phyloP scores from a whole-genome alignment of 2,113 vertebrate species.

The Zeus faber region DNA sequence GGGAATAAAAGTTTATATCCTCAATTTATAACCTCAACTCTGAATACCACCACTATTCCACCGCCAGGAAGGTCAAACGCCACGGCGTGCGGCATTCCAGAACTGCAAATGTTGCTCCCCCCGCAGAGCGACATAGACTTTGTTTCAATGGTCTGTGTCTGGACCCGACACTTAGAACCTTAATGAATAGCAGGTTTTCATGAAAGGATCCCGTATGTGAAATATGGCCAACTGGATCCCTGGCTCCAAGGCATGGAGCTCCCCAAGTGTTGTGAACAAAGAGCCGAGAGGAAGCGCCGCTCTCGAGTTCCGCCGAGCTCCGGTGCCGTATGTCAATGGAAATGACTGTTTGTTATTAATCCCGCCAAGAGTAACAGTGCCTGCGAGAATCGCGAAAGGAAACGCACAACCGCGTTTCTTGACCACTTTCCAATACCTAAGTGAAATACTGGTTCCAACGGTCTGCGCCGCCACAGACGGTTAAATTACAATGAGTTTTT shows the following conservation, averaged over 20 bases:
- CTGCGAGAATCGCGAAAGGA: too few relatives aligned
- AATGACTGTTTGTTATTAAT: not conserved
- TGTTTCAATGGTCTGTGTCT: not conserved
- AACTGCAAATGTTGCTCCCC: not conserved
- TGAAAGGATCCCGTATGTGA: not conserved
- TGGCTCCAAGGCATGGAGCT: not conserved
- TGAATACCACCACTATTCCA: not conserved
- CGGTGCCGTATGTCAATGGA: not conserved
- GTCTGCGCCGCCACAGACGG: not conserved
- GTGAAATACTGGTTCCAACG: too few relatives aligned
- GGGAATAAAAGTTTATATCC: not conserved
- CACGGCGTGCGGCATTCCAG: not conserved
- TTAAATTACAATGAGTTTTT: not conserved
- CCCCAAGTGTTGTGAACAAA: not conserved
- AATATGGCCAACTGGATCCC: too few relatives aligned
- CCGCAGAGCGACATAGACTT: not conserved
- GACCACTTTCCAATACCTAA: too few relatives aligned
- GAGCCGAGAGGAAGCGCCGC: not conserved
- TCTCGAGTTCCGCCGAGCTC: not conserved
- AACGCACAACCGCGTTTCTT: too few relatives aligned
- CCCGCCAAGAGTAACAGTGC: too few relatives aligned
- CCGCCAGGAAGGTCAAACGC: not conserved
- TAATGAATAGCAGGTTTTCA: conserved; percentile 9
- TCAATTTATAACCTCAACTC: not conserved
- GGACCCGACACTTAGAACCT: not conserved